phyloP scores from a whole-genome alignment of 2,888 invertebrate genomes.

The Pegoplata infirma region DNA sequence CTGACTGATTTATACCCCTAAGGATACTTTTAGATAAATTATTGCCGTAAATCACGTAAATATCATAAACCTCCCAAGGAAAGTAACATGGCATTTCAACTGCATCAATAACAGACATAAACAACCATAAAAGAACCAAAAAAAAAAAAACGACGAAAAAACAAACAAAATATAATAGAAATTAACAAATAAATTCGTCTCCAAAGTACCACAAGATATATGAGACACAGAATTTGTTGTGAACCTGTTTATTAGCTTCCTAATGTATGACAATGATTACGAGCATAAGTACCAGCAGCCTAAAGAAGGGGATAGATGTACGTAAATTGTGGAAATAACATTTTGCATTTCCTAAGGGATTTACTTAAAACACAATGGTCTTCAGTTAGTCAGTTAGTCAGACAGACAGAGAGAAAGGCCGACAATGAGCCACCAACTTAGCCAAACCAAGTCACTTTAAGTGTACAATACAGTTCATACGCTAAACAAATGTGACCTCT shows the following conservation, averaged over 20 bases:
- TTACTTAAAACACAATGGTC: constrained; percentile 56
- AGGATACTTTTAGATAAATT: constrained; percentile 67
- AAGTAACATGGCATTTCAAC: constrained; percentile 64
- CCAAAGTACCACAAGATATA: constrained; percentile 60
- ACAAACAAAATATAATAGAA: constrained; percentile 18
- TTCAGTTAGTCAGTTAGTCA: constrained; percentile 63
- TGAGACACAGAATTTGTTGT: constrained; percentile 65
- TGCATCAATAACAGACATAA: constrained; percentile 53
- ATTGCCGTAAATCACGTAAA: constrained; percentile 75
- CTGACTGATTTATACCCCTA: constrained; percentile 50
- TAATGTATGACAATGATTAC: constrained; percentile 76
- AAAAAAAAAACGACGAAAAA: not conserved
- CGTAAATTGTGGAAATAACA: constrained; percentile 32
- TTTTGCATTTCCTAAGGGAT: constrained; percentile 71
- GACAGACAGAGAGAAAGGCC: constrained; percentile 17
- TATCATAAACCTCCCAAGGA: constrained; percentile 70
- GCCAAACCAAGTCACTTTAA: constrained; percentile 49
- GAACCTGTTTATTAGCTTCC: constrained; percentile 77
- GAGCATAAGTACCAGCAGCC: not conserved
- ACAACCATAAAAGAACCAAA: constrained; percentile 26
- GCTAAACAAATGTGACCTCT: constrained; percentile 74
- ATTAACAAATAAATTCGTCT: constrained; percentile 55
- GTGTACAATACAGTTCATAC: constrained; percentile 55
- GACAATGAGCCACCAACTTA: constrained; percentile 28
- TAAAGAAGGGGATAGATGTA: constrained; percentile 46